Conservation (phyloP, 23 tunicate species). For the Clavelina lepadiformis region DNA sequence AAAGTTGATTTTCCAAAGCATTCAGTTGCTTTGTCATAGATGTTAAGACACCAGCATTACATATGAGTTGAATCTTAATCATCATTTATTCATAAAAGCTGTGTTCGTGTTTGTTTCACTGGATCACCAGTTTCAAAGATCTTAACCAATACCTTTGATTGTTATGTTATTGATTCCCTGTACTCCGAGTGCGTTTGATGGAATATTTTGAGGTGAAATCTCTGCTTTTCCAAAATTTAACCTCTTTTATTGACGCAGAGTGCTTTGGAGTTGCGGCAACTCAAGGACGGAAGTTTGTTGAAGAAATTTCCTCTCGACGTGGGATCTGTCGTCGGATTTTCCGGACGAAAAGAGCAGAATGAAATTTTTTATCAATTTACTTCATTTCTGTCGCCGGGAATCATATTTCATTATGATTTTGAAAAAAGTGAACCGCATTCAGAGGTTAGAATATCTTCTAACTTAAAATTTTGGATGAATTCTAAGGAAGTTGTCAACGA, state of each 20-base stretch:
- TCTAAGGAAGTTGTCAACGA: too few relatives aligned
- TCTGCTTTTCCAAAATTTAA: neutral
- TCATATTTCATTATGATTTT: conserved; percentile 80
- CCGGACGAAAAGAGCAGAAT: conserved; percentile 49
- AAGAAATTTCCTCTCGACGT: conserved; percentile 70
- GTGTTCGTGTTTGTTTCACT: neutral
- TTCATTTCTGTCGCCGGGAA: conserved; percentile 85
- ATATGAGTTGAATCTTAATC: too few relatives aligned
- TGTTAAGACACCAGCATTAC: too few relatives aligned
- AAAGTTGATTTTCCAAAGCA: too few relatives aligned
- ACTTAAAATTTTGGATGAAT: too few relatives aligned
- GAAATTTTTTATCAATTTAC: conserved; percentile 78
- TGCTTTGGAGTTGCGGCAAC: conserved; percentile 67
- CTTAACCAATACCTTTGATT: neutral
- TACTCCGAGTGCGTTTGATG: neutral
- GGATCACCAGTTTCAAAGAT: neutral
- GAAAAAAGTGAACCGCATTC: conserved; percentile 29
- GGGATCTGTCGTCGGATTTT: conserved; percentile 77
- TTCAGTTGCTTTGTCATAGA: too few relatives aligned
- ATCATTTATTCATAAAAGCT: too few relatives aligned
- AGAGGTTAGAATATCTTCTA: conserved; percentile 21
- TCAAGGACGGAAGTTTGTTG: conserved; percentile 50
- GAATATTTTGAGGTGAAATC: neutral
- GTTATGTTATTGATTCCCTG: too few relatives aligned
- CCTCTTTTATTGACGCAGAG: conserved; percentile 21